phyloP scores from a whole-genome alignment of 2,113 vertebrate genomes.

The Corythornis cristatus region DNA sequence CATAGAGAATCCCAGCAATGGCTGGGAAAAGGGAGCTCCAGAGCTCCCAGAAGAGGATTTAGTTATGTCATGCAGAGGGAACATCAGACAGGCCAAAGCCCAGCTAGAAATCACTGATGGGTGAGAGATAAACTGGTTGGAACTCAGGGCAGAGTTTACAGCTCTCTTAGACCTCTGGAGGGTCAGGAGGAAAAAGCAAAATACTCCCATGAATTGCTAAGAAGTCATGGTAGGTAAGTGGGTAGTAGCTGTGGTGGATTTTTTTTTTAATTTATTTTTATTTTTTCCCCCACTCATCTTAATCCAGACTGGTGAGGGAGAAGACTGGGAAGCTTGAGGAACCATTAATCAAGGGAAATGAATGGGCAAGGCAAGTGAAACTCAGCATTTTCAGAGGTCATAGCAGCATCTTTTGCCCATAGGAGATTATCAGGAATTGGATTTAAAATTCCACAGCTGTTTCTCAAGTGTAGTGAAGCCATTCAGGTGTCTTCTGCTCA shows the following conservation, averaged over 20 bases:
- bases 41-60: too few species aligned
- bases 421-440: not conserved
- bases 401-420: not conserved
- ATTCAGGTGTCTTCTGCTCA: not conserved
- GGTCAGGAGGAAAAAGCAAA: not conserved
- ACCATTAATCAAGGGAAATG: not conserved
- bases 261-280: too few species aligned
- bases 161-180: not conserved
- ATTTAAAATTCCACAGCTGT: slow-evolving; percentile 11
- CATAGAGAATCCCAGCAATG: too few species aligned
- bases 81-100: too few species aligned
- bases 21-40: too few species aligned
- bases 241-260: not conserved
- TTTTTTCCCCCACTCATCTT: too few species aligned
- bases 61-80: too few species aligned
- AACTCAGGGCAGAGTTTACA: not conserved
- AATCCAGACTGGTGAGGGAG: not conserved
- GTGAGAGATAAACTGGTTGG: not conserved
- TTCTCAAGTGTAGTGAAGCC: not conserved
- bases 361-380: not conserved
- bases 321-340: not conserved
- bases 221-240: not conserved
- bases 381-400: not conserved
- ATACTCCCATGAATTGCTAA: not conserved
- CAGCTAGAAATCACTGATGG: too few species aligned